phyloP scores from a whole-genome alignment of 2,888 invertebrate species.

The Agrotis exclamationis region DNA sequence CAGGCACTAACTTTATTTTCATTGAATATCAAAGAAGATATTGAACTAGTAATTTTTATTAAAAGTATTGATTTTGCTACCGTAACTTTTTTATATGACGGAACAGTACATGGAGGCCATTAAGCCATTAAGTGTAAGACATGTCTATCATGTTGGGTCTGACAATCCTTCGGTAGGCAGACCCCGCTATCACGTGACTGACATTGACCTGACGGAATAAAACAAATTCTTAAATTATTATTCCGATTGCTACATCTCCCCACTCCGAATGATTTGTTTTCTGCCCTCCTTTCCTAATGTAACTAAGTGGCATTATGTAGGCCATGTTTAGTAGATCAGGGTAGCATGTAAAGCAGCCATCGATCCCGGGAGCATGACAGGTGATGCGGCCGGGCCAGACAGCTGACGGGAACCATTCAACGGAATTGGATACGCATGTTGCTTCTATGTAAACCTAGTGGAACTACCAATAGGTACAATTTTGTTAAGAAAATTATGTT shows the following conservation, averaged over 20 bases:
- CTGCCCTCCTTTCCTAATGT: constrained; percentile 8
- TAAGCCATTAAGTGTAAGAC: too few species aligned
- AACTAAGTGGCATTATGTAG: constrained; percentile 22
- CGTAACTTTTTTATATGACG: too few species aligned
- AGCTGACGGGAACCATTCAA: constrained; percentile 42
- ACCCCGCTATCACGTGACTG: background rate
- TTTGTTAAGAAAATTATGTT: constrained; percentile 24
- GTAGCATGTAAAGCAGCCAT: constrained; percentile 61
- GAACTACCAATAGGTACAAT: constrained; percentile 41
- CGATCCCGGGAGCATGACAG: constrained; percentile 54
- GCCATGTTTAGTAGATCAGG: constrained; percentile 41
- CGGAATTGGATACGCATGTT: constrained; percentile 51
- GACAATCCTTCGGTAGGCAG: too few species aligned
- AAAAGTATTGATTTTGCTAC: background rate
- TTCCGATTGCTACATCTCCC: too few species aligned
- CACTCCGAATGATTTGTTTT: constrained; percentile 16
- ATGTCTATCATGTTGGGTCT: too few species aligned
- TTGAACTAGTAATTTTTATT: background rate
- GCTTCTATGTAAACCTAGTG: constrained; percentile 25
- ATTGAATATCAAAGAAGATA: constrained; percentile 8
- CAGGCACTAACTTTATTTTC: constrained; percentile 6
- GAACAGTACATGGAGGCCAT: too few species aligned
- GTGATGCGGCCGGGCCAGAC: constrained; percentile 37
- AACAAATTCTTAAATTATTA: background rate
- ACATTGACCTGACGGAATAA: background rate